These are phyloP conservation scores for Acanthopagrus latus DNA, from an alignment of 2,797 vertebrate genomes.

Conservation along the genomic window DNA sequence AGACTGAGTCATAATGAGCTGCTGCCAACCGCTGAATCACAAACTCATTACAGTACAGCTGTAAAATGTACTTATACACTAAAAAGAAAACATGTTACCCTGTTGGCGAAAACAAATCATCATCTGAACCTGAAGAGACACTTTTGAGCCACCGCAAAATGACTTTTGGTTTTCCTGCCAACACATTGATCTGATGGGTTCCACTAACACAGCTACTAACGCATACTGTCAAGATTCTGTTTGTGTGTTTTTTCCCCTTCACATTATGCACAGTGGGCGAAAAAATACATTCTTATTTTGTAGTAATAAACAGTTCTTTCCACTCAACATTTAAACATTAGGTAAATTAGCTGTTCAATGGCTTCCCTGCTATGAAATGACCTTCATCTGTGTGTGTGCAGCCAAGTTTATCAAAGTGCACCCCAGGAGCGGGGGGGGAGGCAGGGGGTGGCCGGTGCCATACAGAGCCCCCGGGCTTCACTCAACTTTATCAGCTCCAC, in stretches of 20 bases:
- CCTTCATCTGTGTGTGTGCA: slow-evolving; percentile 45
- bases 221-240: neutral
- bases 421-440: slow-evolving; percentile 24
- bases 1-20: slow-evolving; percentile 73
- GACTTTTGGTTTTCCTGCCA: slow-evolving; percentile 25
- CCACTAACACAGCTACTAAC: slow-evolving; percentile 10
- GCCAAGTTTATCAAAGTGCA: slow-evolving; percentile 58
- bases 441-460: slow-evolving; percentile 46
- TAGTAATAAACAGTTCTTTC: slow-evolving; percentile 1
- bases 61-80: slow-evolving; percentile 68
- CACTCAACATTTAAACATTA: slow-evolving; percentile 8
- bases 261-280: neutral
- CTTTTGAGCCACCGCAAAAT: slow-evolving; percentile 39
- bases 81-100: slow-evolving; percentile 58
- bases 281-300: slow-evolving; percentile 2
- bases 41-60: slow-evolving; percentile 74
- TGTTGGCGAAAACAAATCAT: slow-evolving; percentile 56
- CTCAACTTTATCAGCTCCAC: slow-evolving; percentile 68
- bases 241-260: neutral
- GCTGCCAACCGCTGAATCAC: slow-evolving; percentile 72
- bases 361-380: slow-evolving; percentile 42
- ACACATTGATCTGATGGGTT: slow-evolving; percentile 30
- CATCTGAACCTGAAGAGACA: slow-evolving; percentile 52
- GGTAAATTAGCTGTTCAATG: slow-evolving; percentile 41
- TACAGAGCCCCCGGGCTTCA: slow-evolving; percentile 52